These are phyloP conservation scores for Drosophila glabriapex DNA, from an alignment of 2,888 invertebrate genomes.

Conservation along the genomic window DNA sequence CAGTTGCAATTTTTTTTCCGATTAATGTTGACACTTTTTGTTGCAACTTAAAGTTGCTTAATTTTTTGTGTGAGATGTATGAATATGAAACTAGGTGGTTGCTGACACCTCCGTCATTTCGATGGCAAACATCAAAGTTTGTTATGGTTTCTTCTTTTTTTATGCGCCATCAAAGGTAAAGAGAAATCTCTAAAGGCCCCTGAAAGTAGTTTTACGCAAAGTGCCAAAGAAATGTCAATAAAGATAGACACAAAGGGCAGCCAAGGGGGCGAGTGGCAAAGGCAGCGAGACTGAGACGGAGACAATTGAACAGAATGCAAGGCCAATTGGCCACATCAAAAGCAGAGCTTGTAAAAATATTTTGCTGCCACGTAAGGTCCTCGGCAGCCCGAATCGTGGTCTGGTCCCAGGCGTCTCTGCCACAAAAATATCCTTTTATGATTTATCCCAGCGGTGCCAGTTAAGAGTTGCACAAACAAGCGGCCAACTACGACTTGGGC, in stretches of 20 bases:
- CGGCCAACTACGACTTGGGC: constrained; percentile 47
- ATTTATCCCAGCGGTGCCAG: constrained; percentile 76
- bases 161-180: constrained; percentile 52
- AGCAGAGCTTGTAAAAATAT: constrained; percentile 58
- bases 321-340: constrained; percentile 59
- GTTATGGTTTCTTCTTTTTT: constrained; percentile 46
- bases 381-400: neutral
- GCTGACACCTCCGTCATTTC: constrained; percentile 49
- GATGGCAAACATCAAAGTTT: constrained; percentile 26
- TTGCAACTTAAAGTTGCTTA: constrained; percentile 28
- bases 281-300: neutral
- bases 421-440: constrained; percentile 72
- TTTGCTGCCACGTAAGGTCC: constrained; percentile 52
- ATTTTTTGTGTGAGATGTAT: neutral
- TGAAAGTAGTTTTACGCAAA: constrained; percentile 66
- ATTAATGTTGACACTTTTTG: constrained; percentile 3
- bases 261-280: neutral
- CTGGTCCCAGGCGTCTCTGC: constrained; percentile 27
- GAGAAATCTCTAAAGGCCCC: constrained; percentile 52
- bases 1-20: constrained; percentile 23
- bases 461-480: constrained; percentile 69
- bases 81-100: constrained; percentile 4
- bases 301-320: constrained; percentile 10
- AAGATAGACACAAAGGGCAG: constrained; percentile 19
- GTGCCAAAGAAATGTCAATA: constrained; percentile 67